Conservation (phyloP, 2,888 invertebrate species). For the Brassicogethes aeneus region DNA sequence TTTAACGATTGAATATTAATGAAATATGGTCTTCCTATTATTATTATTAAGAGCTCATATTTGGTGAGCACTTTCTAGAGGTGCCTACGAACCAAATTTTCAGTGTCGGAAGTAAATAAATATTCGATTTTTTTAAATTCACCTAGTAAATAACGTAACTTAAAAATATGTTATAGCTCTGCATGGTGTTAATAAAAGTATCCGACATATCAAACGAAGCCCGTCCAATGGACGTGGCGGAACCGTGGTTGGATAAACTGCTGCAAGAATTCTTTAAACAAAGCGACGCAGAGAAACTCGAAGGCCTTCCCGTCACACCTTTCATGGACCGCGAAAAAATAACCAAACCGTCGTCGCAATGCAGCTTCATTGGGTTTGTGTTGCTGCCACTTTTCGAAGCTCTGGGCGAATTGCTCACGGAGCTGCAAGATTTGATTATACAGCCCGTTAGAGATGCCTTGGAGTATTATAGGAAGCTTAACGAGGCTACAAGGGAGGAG, state of each 20-base stretch:
- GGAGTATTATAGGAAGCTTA: conserved; percentile 52
- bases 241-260: conserved; percentile 72
- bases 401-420: conserved; percentile 63
- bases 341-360: conserved; percentile 74
- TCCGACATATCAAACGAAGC: conserved; percentile 80
- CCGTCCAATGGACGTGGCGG: conserved; percentile 72
- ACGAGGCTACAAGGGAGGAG: conserved; percentile 53
- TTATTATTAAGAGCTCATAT: no score
- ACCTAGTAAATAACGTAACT: no score
- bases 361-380: conserved; percentile 75
- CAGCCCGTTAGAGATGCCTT: conserved; percentile 53
- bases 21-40: no score
- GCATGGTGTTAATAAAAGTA: conserved; percentile 75
- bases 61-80: no score
- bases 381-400: conserved; percentile 72
- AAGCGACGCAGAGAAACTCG: conserved; percentile 72
- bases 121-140: no score
- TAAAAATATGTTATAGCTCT: conserved; percentile 56
- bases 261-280: conserved; percentile 68
- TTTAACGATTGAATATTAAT: no score
- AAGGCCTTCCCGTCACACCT: conserved; percentile 74
- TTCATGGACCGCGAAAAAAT: conserved; percentile 83
- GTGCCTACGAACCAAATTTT: no score
- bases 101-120: no score
- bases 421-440: conserved; percentile 57